Evolutionary conservation across 2,113 vertebrate species (phyloP).

Genomic region (Triplophysa dalaica): DNA sequence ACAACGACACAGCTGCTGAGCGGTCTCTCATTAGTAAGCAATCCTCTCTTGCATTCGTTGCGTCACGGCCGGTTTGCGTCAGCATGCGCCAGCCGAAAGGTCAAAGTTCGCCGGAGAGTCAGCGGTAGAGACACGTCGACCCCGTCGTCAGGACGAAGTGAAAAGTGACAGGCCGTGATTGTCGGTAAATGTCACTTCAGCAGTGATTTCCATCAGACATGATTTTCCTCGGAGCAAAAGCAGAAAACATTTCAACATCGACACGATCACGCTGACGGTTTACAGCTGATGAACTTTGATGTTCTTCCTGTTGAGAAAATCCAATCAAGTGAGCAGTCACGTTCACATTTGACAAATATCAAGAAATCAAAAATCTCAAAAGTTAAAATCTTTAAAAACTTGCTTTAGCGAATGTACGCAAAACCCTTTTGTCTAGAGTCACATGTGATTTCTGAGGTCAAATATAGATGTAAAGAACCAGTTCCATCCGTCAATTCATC

Average conservation of each 20-base stretch:
- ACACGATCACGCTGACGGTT: constrained; percentile 42
- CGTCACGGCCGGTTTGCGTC: constrained; percentile 16
- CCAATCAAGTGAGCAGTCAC: neutral
- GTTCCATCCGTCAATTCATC: no score
- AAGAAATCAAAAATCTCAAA: neutral
- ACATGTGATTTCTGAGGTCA: no score
- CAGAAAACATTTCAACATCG: neutral
- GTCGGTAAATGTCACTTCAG: constrained; percentile 79
- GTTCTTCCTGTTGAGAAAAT: neutral
- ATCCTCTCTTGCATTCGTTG: neutral
- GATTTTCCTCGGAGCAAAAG: constrained; percentile 58
- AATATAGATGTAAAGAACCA: no score
- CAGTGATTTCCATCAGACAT: constrained; percentile 75
- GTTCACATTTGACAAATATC: neutral
- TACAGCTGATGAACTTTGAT: constrained; percentile 13
- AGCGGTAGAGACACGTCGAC: constrained; percentile 63
- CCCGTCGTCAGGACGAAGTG: constrained; percentile 61
- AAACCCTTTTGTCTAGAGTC: no score
- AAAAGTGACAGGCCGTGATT: constrained; percentile 72
- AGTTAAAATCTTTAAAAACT: no score
- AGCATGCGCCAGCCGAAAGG: constrained; percentile 10
- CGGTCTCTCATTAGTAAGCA: constrained; percentile 35
- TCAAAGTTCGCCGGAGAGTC: constrained; percentile 44
- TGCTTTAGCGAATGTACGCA: no score
- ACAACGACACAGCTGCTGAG: neutral